phyloP scores from a whole-genome alignment of 2,113 vertebrate genomes.

The Morone saxatilis region DNA sequence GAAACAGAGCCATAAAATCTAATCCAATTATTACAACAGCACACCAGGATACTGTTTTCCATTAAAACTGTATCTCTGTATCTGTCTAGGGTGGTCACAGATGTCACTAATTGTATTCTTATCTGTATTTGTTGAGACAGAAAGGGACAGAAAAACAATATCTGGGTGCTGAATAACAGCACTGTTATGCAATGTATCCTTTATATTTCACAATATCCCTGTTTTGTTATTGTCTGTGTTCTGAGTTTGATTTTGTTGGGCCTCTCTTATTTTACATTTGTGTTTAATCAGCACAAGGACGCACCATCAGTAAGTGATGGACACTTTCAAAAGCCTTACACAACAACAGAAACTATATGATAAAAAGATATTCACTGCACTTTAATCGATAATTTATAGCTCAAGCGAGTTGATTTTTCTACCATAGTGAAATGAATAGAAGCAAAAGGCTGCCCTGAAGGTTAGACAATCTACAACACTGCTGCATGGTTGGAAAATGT shows the following conservation, averaged over 20 bases:
- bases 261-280: conserved; percentile 1
- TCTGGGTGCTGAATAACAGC: neutral
- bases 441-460: neutral
- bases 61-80: conserved; percentile 17
- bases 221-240: conserved; percentile 11
- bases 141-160: conserved; percentile 22
- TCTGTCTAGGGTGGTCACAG: conserved; percentile 7
- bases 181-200: neutral
- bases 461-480: neutral
- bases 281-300: neutral
- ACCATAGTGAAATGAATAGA: neutral
- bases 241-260: conserved; percentile 9
- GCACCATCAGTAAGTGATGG: neutral
- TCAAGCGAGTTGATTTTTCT: neutral
- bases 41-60: conserved; percentile 33
- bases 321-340: neutral
- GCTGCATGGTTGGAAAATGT: conserved; percentile 4
- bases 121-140: conserved; percentile 12
- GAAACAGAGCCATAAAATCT: conserved; percentile 36
- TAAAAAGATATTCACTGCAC: neutral
- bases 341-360: neutral
- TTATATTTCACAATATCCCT: neutral
- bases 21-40: conserved; percentile 36
- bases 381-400: neutral
- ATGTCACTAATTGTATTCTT: conserved; percentile 52